Evolutionary conservation across 2,888 invertebrate genomes (phyloP), one percentile per base, ranked within the genome.

Genomic region (Euzophera pinguis): DNA sequence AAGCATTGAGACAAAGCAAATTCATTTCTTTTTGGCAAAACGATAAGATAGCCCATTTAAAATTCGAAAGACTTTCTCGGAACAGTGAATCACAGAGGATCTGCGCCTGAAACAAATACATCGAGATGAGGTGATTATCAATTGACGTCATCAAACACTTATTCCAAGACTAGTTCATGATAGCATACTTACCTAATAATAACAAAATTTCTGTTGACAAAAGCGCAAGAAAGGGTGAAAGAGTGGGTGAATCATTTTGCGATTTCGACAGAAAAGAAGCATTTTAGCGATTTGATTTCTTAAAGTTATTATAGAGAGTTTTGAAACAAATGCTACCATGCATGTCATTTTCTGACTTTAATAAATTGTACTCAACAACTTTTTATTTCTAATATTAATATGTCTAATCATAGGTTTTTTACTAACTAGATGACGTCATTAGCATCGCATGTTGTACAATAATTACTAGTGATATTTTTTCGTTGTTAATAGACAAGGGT

Each of bases 401-500:
- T 5, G 22, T 2, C n/a, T 37, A 49, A 38, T 49, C 38, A 38
- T 38, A 38, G 38, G 38, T 27, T 38, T 37, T 45, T 45, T 14
- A n/a, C n/a, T n/a, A 32, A 32, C 32, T 10, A 10, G 9, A 16
- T 45, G 32, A 45, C 50, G 39, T 39, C 41, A 32, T 32, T 27
- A 49, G 27, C 37, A 55, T 60, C 38, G 62, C 77, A 66, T 73
- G 74, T 59, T 57, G 55, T 62, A 66, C 54, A 54, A 66, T 58
- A 71, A 69, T 73, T 67, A 63, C 65, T 58, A 57, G 22, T 22
- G 53, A 52, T 55, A 54, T 55, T 52, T 50, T 55, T 60, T 57
- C 52, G 57, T 56, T 63, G 50, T 63, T 63, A 62, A 59, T 59
- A 67, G 68, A 65, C 65, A 73, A 72, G 72, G 67, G 68, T 71